phyloP scores from a whole-genome alignment of 2,888 invertebrate genomes.

The Proisotoma minuta region DNA sequence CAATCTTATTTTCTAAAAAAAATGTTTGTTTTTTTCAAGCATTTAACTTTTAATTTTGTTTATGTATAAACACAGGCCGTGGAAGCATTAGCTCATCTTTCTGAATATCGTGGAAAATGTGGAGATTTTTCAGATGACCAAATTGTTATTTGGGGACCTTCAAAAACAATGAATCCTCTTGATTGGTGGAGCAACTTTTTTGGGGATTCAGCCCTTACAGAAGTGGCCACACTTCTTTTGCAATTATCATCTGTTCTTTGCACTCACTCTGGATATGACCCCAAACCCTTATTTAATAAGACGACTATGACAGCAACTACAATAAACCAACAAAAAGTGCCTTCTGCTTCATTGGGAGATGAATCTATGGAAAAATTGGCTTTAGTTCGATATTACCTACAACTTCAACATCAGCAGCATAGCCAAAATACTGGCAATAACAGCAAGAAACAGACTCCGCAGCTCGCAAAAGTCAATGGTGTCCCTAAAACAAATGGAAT shows the following conservation, averaged over 20 bases:
- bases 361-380: conserved; percentile 25
- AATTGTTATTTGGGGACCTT: conserved; percentile 18
- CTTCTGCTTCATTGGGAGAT: conserved; percentile 8
- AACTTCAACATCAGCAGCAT: no score
- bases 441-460: no score
- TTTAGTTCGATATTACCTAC: conserved; percentile 25
- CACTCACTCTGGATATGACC: not conserved
- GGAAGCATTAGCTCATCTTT: conserved; percentile 22
- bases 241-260: conserved; percentile 14
- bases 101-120: conserved; percentile 24
- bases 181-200: conserved; percentile 30
- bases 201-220: conserved; percentile 22
- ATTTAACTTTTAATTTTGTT: conserved; percentile 27
- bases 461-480: no score
- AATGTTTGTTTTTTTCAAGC: conserved; percentile 6
- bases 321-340: no score
- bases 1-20: not conserved
- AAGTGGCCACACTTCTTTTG: conserved; percentile 23
- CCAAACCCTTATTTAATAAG: not conserved
- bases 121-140: conserved; percentile 21
- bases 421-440: no score
- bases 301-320: not conserved
- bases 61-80: conserved; percentile 25
- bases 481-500: no score
- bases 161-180: conserved; percentile 18